phyloP scores from a whole-genome alignment of 2,888 invertebrate species.

The Aporophyla nigra region DNA sequence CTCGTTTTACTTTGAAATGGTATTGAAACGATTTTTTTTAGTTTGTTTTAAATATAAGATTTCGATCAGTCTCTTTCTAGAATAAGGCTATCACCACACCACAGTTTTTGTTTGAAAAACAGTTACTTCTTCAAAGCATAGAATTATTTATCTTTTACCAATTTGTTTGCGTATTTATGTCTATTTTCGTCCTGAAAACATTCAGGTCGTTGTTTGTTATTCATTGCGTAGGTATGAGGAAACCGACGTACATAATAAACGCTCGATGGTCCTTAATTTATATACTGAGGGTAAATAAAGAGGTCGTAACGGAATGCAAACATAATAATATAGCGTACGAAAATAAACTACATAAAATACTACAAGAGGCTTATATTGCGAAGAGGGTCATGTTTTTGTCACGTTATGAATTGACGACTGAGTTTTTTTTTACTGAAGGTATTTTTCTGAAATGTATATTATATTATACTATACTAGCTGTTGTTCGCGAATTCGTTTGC shows the following conservation, averaged over 20 bases:
- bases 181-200: conserved; percentile 22
- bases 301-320: conserved; percentile 21
- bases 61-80: not conserved
- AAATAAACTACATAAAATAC: conserved; percentile 34
- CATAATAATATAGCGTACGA: conserved; percentile 33
- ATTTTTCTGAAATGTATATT: not conserved
- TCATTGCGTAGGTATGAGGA: conserved; percentile 27
- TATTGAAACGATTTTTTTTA: not conserved
- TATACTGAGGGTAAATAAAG: conserved; percentile 44
- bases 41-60: not conserved
- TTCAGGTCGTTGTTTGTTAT: conserved; percentile 26
- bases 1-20: too few species aligned
- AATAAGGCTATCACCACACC: too few species aligned
- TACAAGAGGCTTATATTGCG: conserved; percentile 15
- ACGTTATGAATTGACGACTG: conserved; percentile 14
- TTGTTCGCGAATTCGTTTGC: not conserved
- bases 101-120: not conserved
- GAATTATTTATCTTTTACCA: not conserved
- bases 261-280: conserved; percentile 49
- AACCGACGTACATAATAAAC: conserved; percentile 37
- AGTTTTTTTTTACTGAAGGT: conserved; percentile 4
- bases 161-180: not conserved
- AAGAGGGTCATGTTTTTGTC: conserved; percentile 3
- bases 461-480: not conserved
- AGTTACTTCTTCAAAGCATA: not conserved